Evolutionary conservation across 1,140 invertebrate species (phyloP).

Genomic region (Brachionus rotundiformis): DNA sequence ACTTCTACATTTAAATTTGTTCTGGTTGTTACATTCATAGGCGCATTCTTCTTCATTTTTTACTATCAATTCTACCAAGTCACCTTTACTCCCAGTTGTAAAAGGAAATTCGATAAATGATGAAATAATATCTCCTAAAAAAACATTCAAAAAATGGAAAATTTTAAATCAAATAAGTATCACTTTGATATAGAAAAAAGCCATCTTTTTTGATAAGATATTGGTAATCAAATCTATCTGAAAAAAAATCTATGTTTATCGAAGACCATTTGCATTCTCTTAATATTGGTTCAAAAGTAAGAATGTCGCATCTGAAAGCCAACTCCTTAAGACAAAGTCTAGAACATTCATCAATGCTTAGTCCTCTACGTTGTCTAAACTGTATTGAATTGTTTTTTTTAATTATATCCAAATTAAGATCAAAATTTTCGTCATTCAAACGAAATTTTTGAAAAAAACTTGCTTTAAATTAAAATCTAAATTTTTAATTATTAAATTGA

Average conservation of each 20-base stretch:
- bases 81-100: background rate
- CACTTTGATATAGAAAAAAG: constrained; percentile 10
- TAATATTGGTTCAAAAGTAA: constrained; percentile 18
- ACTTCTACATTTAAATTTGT: constrained; percentile 43
- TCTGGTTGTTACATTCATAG: constrained; percentile 2
- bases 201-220: constrained; percentile 28
- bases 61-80: background rate
- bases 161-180: background rate
- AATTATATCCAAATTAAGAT: background rate
- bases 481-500: background rate
- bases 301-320: constrained; percentile 18
- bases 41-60: constrained; percentile 25
- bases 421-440: background rate
- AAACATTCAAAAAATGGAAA: background rate
- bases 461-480: background rate
- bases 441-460: constrained; percentile 37
- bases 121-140: constrained; percentile 14
- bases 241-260: background rate
- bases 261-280: constrained; percentile 51
- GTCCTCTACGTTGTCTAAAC: constrained; percentile 14
- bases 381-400: constrained; percentile 4
- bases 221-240: background rate
- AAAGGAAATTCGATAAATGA: constrained; percentile 30
- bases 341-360: constrained; percentile 45
- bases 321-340: constrained; percentile 13